These are phyloP conservation scores for Halcyon malimbica DNA, from an alignment of 2,113 vertebrate genomes.

Conservation along the genomic window DNA sequence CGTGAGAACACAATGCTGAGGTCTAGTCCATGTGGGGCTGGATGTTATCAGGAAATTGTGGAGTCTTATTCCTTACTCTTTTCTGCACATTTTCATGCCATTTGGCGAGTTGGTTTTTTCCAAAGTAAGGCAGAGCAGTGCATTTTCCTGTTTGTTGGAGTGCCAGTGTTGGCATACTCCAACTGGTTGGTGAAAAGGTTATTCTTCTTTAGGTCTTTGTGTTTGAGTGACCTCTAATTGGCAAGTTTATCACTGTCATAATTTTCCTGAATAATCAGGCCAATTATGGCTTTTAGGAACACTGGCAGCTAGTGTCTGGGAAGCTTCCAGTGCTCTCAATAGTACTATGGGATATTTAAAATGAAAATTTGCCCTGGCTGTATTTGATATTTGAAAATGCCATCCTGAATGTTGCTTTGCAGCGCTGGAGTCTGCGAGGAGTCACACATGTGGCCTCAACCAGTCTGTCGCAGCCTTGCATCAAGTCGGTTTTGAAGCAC, in stretches of 20 bases:
- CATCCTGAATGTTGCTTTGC: background rate
- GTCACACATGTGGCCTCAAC: background rate
- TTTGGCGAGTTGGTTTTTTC: background rate
- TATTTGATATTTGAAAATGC: background rate
- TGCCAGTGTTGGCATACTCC: background rate
- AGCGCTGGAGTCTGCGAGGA: background rate
- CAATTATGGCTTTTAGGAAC: background rate
- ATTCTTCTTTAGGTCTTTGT: background rate
- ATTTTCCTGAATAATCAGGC: background rate
- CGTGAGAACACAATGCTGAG: background rate
- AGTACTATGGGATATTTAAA: background rate
- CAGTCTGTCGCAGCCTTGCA: background rate
- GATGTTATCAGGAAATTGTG: background rate
- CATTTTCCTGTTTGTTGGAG: background rate
- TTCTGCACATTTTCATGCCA: background rate
- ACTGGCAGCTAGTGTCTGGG: background rate
- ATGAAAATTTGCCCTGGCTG: background rate
- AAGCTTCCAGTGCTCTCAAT: background rate
- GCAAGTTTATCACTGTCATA: background rate
- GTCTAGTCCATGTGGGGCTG: background rate
- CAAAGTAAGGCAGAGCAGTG: background rate
- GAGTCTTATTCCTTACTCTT: background rate
- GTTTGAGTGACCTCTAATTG: background rate
- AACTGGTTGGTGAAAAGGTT: background rate
- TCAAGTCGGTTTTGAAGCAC: background rate